phyloP scores from a whole-genome alignment of 2,888 invertebrate species.

The Mesorhabditis belari region DNA sequence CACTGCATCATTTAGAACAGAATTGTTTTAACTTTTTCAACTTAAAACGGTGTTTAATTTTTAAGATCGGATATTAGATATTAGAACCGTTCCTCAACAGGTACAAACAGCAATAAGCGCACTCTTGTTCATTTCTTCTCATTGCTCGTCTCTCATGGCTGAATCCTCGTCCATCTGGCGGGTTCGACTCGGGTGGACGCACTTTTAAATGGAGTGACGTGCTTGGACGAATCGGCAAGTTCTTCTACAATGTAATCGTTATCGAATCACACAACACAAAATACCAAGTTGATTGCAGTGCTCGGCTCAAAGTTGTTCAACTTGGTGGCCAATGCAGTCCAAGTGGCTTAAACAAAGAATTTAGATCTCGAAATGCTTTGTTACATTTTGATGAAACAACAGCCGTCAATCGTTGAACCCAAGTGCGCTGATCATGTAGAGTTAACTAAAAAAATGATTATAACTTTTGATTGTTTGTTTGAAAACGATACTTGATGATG shows the following conservation, averaged over 20 bases:
- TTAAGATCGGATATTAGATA: no score
- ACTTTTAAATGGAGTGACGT: background rate
- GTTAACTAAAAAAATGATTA: conserved; percentile 6
- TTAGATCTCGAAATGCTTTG: background rate
- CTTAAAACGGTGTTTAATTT: no score
- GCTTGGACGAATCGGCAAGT: background rate
- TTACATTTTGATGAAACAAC: conserved; percentile 11
- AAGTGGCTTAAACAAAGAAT: background rate
- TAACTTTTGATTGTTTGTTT: background rate
- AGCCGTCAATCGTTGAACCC: conserved; percentile 23
- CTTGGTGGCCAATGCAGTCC: background rate
- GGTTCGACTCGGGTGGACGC: background rate
- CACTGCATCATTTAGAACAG: no score
- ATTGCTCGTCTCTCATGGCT: background rate
- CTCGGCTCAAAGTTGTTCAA: background rate
- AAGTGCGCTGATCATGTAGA: conserved; percentile 25
- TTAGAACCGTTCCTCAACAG: no score
- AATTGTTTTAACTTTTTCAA: no score
- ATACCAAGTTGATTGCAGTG: background rate
- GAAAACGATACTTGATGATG: conserved; percentile 16
- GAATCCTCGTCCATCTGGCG: background rate
- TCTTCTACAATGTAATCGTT: background rate
- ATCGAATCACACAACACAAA: background rate
- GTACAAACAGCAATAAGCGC: no score
- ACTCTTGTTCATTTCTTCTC: no score